These are phyloP conservation scores for Junonia oenone DNA, from an alignment of 2,888 invertebrate genomes.

Conservation along the genomic window DNA sequence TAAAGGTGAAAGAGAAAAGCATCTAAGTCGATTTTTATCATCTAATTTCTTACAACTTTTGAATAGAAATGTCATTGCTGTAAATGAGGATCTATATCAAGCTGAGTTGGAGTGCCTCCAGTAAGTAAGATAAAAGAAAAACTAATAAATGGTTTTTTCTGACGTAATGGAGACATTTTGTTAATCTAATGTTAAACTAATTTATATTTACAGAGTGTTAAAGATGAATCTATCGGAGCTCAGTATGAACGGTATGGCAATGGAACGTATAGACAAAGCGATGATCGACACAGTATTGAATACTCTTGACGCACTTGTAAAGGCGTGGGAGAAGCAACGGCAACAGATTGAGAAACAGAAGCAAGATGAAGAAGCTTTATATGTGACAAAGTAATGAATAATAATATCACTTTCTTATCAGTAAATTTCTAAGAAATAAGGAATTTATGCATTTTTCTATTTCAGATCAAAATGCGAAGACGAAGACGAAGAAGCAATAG, in stretches of 20 bases:
- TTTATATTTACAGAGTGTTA: conserved; percentile 67
- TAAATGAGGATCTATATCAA: conserved; percentile 35
- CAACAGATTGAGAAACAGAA: conserved; percentile 82
- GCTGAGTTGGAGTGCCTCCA: conserved; percentile 69
- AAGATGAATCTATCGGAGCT: conserved; percentile 85
- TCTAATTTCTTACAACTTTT: conserved; percentile 53
- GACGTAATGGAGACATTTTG: background rate
- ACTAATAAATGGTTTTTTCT: background rate
- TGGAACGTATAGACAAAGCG: conserved; percentile 62
- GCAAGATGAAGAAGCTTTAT: conserved; percentile 87
- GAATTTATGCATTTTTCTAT: background rate
- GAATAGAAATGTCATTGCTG: conserved; percentile 39
- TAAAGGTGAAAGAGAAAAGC: conserved; percentile 38
- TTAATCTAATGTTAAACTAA: background rate
- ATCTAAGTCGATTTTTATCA: conserved; percentile 69
- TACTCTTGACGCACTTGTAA: conserved; percentile 81
- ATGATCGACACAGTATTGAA: conserved; percentile 69
- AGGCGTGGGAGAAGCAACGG: conserved; percentile 88
- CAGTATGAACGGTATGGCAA: conserved; percentile 81
- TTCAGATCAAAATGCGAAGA: conserved; percentile 81
- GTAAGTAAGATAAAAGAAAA: conserved; percentile 46
- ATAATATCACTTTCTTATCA: background rate
- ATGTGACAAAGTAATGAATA: conserved; percentile 81
- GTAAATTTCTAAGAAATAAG: background rate
- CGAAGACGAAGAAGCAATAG: conserved; percentile 84